phyloP scores from a whole-genome alignment of 2,888 invertebrate species.

The Hybos culiciformis region DNA sequence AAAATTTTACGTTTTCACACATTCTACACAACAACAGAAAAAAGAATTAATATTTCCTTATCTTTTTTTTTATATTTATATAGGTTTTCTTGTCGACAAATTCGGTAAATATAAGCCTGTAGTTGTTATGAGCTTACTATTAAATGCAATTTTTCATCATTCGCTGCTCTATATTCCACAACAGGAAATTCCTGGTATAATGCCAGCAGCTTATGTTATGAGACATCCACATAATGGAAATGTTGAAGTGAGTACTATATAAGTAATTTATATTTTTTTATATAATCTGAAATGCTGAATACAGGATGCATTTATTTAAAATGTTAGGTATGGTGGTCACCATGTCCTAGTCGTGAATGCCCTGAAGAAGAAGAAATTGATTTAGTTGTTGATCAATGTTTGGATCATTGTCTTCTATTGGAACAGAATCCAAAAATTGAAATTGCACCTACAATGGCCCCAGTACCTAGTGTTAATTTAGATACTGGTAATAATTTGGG shows the following conservation, averaged over 20 bases:
- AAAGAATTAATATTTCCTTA: no score
- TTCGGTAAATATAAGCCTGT: constrained; percentile 75
- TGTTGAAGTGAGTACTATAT: constrained; percentile 45
- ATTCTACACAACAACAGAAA: no score
- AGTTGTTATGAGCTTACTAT: constrained; percentile 59
- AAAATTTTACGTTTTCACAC: no score
- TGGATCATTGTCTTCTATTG: constrained; percentile 54
- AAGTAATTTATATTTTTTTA: background rate
- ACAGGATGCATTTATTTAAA: constrained; percentile 4
- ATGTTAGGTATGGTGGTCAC: constrained; percentile 65
- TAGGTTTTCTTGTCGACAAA: constrained; percentile 74
- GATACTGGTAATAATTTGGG: constrained; percentile 42
- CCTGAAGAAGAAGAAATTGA: constrained; percentile 60
- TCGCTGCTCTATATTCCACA: constrained; percentile 65
- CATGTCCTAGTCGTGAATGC: constrained; percentile 65
- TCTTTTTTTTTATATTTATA: constrained; percentile 19
- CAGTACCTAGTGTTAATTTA: constrained; percentile 28
- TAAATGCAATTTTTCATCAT: constrained; percentile 68
- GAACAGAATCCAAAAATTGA: constrained; percentile 31
- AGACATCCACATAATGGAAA: constrained; percentile 55
- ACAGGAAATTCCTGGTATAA: constrained; percentile 60
- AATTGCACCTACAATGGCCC: constrained; percentile 22
- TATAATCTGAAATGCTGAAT: background rate
- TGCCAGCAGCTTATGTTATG: constrained; percentile 63
- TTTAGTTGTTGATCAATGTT: constrained; percentile 56